Evolutionary conservation across 2,888 invertebrate species (phyloP).

Genomic region (Caenorhabditis sp.): DNA sequence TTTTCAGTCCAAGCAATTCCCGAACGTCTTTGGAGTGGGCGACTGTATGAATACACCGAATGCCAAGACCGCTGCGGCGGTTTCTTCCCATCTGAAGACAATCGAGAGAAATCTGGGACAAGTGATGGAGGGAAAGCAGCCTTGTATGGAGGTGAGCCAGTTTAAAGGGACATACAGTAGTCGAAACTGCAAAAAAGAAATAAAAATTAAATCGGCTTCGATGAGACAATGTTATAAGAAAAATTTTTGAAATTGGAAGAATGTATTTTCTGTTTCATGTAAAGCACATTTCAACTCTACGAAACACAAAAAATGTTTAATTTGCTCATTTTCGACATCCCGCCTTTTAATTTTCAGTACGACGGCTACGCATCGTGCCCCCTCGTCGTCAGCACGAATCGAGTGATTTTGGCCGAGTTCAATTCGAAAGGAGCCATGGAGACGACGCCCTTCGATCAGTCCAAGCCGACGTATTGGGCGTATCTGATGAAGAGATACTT

Average conservation of each 20-base stretch:
- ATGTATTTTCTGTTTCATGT: too few species aligned
- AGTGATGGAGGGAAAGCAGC: slow-evolving; percentile 87
- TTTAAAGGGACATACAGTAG: too few species aligned
- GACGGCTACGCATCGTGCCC: slow-evolving; percentile 98
- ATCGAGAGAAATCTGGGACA: slow-evolving; percentile 89
- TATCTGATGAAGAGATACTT: slow-evolving; percentile 91
- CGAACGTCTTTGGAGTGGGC: slow-evolving; percentile 94
- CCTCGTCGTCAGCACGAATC: slow-evolving; percentile 90
- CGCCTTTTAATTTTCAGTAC: slow-evolving; percentile 86
- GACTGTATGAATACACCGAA: slow-evolving; percentile 95
- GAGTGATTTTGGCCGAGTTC: slow-evolving; percentile 91
- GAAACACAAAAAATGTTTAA: neutral
- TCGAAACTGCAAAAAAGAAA: neutral
- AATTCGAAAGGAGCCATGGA: slow-evolving; percentile 92
- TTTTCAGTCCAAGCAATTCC: slow-evolving; percentile 89
- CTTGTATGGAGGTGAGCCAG: slow-evolving; percentile 77
- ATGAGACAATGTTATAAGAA: too few species aligned
- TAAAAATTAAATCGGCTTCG: too few species aligned
- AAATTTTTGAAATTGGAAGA: too few species aligned
- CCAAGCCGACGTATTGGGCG: slow-evolving; percentile 84
- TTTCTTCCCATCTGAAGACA: slow-evolving; percentile 91
- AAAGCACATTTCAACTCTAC: too few species aligned
- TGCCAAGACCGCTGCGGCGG: slow-evolving; percentile 97
- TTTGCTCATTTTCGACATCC: neutral
- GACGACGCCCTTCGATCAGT: slow-evolving; percentile 94